These are phyloP conservation scores for Chloropsis cyanopogon DNA, from an alignment of 2,113 vertebrate genomes.

Conservation along the genomic window DNA sequence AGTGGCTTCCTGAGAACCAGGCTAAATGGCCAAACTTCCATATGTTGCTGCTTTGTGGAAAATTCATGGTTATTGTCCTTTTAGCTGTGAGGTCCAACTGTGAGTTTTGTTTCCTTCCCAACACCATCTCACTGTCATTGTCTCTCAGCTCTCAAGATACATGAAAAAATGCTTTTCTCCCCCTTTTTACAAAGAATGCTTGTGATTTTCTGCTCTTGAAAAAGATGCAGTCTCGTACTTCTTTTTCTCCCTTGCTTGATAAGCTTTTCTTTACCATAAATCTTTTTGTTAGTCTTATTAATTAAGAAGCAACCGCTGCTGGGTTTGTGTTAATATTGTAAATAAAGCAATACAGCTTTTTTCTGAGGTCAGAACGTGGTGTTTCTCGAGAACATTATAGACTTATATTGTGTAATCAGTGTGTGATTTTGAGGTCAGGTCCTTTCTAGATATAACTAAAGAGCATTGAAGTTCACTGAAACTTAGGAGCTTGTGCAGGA, in stretches of 20 bases:
- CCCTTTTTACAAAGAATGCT: neutral
- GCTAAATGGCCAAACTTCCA: neutral
- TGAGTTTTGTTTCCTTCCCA: neutral
- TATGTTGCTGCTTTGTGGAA: neutral
- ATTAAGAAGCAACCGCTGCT: neutral
- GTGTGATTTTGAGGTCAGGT: neutral
- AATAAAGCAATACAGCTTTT: neutral
- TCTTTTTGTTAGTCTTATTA: neutral
- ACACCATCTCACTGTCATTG: neutral
- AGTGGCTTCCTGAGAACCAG: neutral
- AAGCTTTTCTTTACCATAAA: neutral
- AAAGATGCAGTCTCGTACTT: neutral
- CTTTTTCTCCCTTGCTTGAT: fast-evolving
- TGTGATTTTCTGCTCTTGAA: neutral
- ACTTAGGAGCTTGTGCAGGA: neutral
- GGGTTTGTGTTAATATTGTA: neutral
- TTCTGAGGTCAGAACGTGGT: neutral
- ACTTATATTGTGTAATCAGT: neutral
- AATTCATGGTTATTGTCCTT: neutral
- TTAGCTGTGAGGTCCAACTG: neutral
- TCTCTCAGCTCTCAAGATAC: neutral
- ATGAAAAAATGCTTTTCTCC: neutral
- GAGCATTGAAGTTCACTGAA: neutral
- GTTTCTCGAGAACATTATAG: fast-evolving
- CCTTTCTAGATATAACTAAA: neutral